Evolutionary conservation across 1,140 invertebrate species (phyloP), one percentile per base, ranked within the genome.

Genomic region (Sipha flava): DNA sequence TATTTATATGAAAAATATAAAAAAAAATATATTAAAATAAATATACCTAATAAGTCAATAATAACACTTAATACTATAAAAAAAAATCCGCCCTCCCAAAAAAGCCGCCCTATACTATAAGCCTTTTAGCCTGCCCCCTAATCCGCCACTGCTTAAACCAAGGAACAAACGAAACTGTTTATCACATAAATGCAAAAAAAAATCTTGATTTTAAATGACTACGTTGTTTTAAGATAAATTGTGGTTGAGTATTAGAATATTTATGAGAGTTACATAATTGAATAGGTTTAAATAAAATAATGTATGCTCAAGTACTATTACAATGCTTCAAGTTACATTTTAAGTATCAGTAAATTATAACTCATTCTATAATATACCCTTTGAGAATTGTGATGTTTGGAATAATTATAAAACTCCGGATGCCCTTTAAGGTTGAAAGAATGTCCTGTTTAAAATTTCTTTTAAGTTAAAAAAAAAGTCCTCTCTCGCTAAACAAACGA

Each of bases 321-420:
- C 57, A 62, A 34, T n/a, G 34, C 12, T 66, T 43, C 14, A 10
- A 52, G 23, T 6, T 1, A 49, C 70, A 52, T 73, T 73, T 54
- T 34, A 29, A 73, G 21, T 77, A 18, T 59, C 72, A n/a, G 21
- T 10, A 37, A 77, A 77, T 77, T 77, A 57, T 52, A n/a, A n/a
- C 72, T 26, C 54, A 73, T 34, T 73, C 10, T 73, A n/a, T n/a
- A 52, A 26, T 26, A n/a, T 52, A 2, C 34, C 52, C 21, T 57
- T 54, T 77, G 31, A n/a, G n/a, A n/a, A n/a, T 54, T 37, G 26
- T 18, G 7, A 26, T 10, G 29, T 73, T 26, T 26, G 21, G 47
- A 77, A 77, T 40, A 59, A 57, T 77, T 57, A 57, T n/a, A 43
- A 21, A 31, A 40, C 73, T 77, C 34, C n/a, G n/a, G n/a, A 18